Percentiles rank a stretch among this genome's conserved stretches.
Conservation (phyloP, 30 jellyfish, hydroid and myxozoan species). For the Rhopilema esculentum region DNA sequence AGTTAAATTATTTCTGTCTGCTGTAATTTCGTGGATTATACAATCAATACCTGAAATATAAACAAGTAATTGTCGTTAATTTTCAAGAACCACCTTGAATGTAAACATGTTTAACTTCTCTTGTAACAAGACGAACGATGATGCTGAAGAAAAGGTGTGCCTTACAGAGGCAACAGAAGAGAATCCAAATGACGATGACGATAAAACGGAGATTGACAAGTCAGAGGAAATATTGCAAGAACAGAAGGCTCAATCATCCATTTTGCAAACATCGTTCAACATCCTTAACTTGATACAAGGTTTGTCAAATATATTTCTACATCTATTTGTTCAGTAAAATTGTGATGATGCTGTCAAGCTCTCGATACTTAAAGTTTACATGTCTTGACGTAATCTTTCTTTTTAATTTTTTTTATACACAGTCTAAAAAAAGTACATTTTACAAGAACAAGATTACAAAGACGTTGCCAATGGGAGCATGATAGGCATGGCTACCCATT, state of each 20-base stretch:
- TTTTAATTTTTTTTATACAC: not conserved
- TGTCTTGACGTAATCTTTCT: too few relatives aligned
- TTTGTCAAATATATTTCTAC: not conserved
- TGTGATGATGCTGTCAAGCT: too few relatives aligned
- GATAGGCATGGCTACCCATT: not conserved
- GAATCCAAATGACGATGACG: not conserved
- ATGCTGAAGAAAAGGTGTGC: constrained; percentile 11
- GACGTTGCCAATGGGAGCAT: not conserved
- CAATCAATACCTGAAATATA: not conserved
- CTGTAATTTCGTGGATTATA: not conserved
- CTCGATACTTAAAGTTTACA: too few relatives aligned
- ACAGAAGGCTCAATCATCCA: constrained; percentile 52
- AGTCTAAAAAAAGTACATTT: not conserved
- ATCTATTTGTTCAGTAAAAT: too few relatives aligned
- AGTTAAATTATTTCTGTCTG: not conserved
- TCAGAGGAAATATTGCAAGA: not conserved
- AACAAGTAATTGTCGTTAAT: not conserved
- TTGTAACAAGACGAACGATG: not conserved
- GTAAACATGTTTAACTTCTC: not conserved
- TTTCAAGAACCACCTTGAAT: not conserved
- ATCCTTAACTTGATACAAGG: constrained; percentile 81
- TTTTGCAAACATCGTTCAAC: constrained; percentile 70
- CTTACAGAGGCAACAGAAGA: not conserved
- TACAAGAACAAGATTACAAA: not conserved
- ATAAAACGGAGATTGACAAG: not conserved